phyloP scores from a whole-genome alignment of 2,113 vertebrate species.

The Pituophis catenifer region DNA sequence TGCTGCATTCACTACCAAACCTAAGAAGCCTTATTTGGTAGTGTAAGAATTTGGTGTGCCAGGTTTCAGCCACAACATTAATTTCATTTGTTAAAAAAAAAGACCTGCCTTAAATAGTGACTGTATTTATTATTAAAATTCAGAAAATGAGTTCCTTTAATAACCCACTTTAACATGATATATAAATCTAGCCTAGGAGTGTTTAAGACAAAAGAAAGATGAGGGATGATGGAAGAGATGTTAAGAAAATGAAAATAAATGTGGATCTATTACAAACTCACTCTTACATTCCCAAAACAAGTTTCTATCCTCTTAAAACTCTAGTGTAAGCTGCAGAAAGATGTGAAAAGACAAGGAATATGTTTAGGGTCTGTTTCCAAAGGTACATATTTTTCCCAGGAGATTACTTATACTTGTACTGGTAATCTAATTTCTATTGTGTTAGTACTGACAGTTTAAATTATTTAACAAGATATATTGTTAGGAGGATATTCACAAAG shows the following conservation, averaged over 20 bases:
- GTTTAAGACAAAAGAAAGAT: not conserved
- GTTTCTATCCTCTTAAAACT: not conserved
- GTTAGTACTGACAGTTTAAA: not conserved
- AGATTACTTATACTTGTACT: not conserved
- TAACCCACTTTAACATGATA: no score
- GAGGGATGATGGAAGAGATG: not conserved
- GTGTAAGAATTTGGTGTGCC: not conserved
- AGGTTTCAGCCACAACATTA: not conserved
- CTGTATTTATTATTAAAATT: not conserved
- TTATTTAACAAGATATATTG: conserved; percentile 6
- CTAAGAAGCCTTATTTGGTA: not conserved
- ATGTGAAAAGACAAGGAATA: not conserved
- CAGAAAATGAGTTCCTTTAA: not conserved
- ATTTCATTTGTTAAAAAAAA: not conserved
- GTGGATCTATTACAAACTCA: not conserved
- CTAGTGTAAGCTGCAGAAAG: not conserved
- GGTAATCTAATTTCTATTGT: conserved; percentile 40
- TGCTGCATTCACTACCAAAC: not conserved
- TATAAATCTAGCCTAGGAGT: not conserved
- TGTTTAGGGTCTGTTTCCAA: conserved; percentile 26
- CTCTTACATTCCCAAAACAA: not conserved
- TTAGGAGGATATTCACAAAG: conserved; percentile 32
- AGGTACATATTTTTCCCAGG: conserved; percentile 21
- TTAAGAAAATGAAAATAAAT: not conserved
- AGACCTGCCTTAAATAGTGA: not conserved